These are phyloP conservation scores for Rhagonycha lutea DNA, from an alignment of 2,888 invertebrate genomes.

Conservation along the genomic window DNA sequence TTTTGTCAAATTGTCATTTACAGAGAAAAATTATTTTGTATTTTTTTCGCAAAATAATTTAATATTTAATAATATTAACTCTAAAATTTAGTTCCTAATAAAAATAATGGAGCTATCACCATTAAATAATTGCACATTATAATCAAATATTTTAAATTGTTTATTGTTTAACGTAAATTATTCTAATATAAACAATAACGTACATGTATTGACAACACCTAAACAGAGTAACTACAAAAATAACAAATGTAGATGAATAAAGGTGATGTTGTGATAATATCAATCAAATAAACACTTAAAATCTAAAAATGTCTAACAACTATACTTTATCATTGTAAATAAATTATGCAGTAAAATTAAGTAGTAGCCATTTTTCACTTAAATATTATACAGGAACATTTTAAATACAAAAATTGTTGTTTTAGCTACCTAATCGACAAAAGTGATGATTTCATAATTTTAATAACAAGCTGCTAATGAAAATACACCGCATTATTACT, in stretches of 20 bases:
- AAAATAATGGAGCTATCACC: neutral
- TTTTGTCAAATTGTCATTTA: neutral
- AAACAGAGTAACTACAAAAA: conserved; percentile 15
- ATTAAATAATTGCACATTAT: neutral
- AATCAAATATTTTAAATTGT: conserved; percentile 13
- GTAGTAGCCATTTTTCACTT: conserved; percentile 24
- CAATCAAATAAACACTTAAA: conserved; percentile 24
- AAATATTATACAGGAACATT: conserved; percentile 1
- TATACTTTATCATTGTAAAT: conserved; percentile 17
- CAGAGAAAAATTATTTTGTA: neutral
- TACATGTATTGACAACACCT: conserved; percentile 17
- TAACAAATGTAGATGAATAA: conserved; percentile 29
- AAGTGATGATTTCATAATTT: neutral
- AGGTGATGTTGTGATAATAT: conserved; percentile 33
- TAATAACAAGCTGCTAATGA: neutral
- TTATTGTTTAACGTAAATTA: conserved; percentile 21
- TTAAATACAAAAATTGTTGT: neutral
- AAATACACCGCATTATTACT: neutral
- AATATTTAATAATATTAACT: neutral
- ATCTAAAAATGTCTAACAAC: conserved; percentile 23
- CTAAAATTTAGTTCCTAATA: neutral
- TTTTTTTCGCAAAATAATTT: neutral
- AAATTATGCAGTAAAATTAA: conserved; percentile 22
- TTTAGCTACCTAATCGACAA: neutral
- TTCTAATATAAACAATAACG: conserved; percentile 25